Conservation (phyloP, 2,797 vertebrate species). For the Enteromius afrohamiltoni region DNA sequence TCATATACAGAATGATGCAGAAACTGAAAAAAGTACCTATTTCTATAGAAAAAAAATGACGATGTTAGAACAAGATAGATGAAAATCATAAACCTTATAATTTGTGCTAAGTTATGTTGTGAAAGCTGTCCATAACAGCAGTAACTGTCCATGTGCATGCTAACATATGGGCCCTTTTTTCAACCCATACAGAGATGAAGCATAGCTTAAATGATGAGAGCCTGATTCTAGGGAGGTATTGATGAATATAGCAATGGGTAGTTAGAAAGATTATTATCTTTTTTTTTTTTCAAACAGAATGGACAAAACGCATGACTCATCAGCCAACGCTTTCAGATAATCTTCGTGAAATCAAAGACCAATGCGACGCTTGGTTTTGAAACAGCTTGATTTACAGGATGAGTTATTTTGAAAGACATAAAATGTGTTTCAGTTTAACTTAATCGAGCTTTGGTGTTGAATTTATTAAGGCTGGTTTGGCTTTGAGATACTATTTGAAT, state of each 20-base stretch:
- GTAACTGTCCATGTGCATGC: not conserved
- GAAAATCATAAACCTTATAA: not conserved
- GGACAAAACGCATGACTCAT: conserved; percentile 64
- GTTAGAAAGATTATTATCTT: conserved; percentile 63
- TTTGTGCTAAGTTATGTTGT: not conserved
- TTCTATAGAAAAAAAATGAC: not conserved
- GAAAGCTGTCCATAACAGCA: conserved; percentile 3
- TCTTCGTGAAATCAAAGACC: conserved; percentile 69
- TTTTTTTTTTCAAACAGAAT: conserved; percentile 62
- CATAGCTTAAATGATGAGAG: conserved; percentile 49
- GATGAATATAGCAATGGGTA: conserved; percentile 53
- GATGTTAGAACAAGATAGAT: not conserved
- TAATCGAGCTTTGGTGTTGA: conserved; percentile 42
- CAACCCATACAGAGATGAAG: conserved; percentile 38
- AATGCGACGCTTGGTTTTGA: conserved; percentile 37
- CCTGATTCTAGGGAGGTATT: conserved; percentile 50
- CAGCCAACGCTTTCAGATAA: conserved; percentile 60
- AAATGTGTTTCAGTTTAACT: conserved; percentile 48
- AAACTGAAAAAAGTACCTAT: not conserved
- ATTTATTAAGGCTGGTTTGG: conserved; percentile 48
- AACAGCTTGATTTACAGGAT: conserved; percentile 47
- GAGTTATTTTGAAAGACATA: conserved; percentile 37
- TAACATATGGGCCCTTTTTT: not conserved
- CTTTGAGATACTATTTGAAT: conserved; percentile 42
- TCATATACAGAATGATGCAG: not conserved